Percentiles rank a stretch among this genome's conserved stretches.
Conservation (phyloP, 1,140 invertebrate genomes). For the Oncopeltus fasciatus region DNA sequence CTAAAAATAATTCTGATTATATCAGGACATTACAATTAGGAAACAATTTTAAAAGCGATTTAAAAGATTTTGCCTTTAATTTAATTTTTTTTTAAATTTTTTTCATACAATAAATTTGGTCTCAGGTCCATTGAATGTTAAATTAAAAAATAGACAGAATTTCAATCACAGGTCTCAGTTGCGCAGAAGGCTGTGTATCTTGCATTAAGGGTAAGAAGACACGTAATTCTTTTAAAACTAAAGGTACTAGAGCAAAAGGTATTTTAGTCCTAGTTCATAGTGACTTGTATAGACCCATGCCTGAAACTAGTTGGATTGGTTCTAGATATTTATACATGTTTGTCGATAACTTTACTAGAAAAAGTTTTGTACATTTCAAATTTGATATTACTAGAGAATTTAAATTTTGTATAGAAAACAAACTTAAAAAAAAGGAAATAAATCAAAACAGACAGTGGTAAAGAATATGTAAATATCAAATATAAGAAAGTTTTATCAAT, state of each 20-base stretch:
- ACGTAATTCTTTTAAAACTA: neutral
- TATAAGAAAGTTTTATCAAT: slow-evolving; percentile 4
- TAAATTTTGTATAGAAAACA: neutral
- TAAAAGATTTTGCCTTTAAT: no score
- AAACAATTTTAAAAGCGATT: no score
- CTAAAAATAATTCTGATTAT: no score
- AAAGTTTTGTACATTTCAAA: slow-evolving; percentile 13
- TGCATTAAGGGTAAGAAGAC: slow-evolving; percentile 4
- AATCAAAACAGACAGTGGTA: slow-evolving; percentile 25
- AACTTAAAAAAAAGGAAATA: slow-evolving; percentile 22
- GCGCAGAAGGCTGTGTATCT: neutral
- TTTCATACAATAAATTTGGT: no score
- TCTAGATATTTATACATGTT: slow-evolving; percentile 31
- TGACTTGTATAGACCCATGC: slow-evolving; percentile 33
- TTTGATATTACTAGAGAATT: neutral
- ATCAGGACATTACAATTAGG: no score
- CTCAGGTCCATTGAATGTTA: no score
- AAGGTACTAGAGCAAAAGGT: neutral
- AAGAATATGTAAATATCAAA: slow-evolving; percentile 23
- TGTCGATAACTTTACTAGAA: slow-evolving; percentile 30
- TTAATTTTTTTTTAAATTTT: no score
- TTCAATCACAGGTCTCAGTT: neutral
- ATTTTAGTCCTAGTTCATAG: slow-evolving; percentile 18
- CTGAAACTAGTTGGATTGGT: slow-evolving; percentile 26
- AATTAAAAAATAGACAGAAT: neutral